Base-by-base conservation (phyloP, 2,797 vertebrate genomes). In the Microhierax caerulescens region DNA sequence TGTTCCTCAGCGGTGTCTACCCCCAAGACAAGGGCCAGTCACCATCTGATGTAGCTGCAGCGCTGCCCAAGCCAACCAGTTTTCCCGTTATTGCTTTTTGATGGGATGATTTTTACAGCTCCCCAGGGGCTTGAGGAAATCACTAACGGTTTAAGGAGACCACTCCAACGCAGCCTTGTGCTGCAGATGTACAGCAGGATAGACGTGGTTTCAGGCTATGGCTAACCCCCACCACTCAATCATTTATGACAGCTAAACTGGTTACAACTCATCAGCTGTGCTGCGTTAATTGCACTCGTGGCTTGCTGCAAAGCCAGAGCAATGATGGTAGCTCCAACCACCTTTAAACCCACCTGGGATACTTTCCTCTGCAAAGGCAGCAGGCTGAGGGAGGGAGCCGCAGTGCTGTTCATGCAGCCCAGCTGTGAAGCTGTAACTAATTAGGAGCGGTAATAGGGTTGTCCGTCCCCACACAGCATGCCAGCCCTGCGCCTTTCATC, bases 321-420 rank as follows among this genome's bases (percentile, higher is more conserved):
- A 36, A 41, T 0, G 17, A 37, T 28, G 63, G 63, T 27, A 75
- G 50, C n/a, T 69, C 61, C 74, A 69, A 10, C 10, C 17, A 5
- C 69, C 47, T 32, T 27, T 32, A 65, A n/a, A 48, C 39, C 47
- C 65, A 37, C 51, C 41, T 37, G 59, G 64, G 24, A 30, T 10
- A 2, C 16, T 53, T 15, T 10, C 45, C 30, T 11, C 28, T 23
- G 69, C 37, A 6, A 11, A 16, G 56, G 41, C 21, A 39, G 24
- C 9, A 7, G 74, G 37, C 24, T 21, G 37, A 39, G 37, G 37
- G 3, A 9, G 79, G 25, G 63, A 13, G 74, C 28, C 0, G 4
- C 7, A 1, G 76, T 3, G 36, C 7, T 2, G 3, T 13, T 28
- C 51, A 4, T 0, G 3, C 65, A 23, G 73, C 51, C 69, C 17